Evolutionary conservation across 2,888 invertebrate species (phyloP).

Genomic region (Allophyes oxyacanthae): DNA sequence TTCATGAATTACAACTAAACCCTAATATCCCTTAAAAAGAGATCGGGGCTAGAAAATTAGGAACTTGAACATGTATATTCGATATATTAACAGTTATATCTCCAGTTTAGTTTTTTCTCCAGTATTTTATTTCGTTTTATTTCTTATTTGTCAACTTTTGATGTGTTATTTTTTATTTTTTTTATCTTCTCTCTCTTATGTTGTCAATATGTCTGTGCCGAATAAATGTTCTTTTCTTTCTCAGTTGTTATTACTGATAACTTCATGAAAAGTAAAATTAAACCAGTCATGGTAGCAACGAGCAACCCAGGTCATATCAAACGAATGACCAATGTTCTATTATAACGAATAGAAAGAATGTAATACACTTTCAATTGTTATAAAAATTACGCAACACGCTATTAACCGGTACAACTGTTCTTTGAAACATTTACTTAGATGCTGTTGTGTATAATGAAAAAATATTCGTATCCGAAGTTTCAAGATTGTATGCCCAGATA

Average conservation of each 20-base stretch:
- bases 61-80: too few relatives aligned
- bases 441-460: slow-evolving; percentile 72
- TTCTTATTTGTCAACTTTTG: too few relatives aligned
- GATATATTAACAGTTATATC: too few relatives aligned
- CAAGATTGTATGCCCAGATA: slow-evolving; percentile 74
- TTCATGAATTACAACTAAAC: too few relatives aligned
- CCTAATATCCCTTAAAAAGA: too few relatives aligned
- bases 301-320: slow-evolving; percentile 25
- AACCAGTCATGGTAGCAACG: slow-evolving; percentile 27
- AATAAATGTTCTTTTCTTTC: too few relatives aligned
- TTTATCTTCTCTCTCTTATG: too few relatives aligned
- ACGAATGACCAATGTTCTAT: slow-evolving; percentile 37
- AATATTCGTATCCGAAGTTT: slow-evolving; percentile 44
- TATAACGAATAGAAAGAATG: slow-evolving; percentile 53
- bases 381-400: slow-evolving; percentile 72
- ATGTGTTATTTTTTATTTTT: too few relatives aligned
- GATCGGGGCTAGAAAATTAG: too few relatives aligned
- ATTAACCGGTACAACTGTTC: slow-evolving; percentile 79
- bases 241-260: neutral
- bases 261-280: slow-evolving; percentile 11
- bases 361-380: slow-evolving; percentile 73
- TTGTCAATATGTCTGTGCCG: too few relatives aligned
- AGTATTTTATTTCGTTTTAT: too few relatives aligned
- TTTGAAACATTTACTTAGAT: slow-evolving; percentile 77
- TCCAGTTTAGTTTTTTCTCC: too few relatives aligned